These are phyloP conservation scores for Dicycla oo DNA, from an alignment of 2,888 invertebrate genomes.

Conservation along the genomic window DNA sequence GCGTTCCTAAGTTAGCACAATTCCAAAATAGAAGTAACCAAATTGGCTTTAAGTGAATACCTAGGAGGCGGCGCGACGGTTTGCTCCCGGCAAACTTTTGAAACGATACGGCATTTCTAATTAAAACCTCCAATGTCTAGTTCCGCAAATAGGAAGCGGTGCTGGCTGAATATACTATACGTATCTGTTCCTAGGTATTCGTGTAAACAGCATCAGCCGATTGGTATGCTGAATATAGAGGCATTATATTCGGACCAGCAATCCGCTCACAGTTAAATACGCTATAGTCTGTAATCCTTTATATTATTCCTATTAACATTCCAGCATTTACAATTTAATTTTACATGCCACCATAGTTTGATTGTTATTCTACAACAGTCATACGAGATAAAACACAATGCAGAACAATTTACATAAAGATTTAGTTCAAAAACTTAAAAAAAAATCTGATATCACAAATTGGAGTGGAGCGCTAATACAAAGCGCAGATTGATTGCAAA, in stretches of 20 bases:
- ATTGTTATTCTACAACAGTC: slow-evolving; percentile 15
- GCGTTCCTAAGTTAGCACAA: slow-evolving; percentile 8
- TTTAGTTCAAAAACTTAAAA: slow-evolving; percentile 54
- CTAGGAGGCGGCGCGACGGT: slow-evolving; percentile 40
- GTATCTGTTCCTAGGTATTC: slow-evolving; percentile 5
- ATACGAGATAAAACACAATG: slow-evolving; percentile 23
- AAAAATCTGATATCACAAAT: slow-evolving; percentile 55
- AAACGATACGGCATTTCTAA: slow-evolving; percentile 71
- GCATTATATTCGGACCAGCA: not conserved
- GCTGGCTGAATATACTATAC: slow-evolving; percentile 14
- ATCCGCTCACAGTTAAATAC: slow-evolving; percentile 12
- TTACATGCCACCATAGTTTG: not conserved
- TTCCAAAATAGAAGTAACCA: slow-evolving; percentile 62
- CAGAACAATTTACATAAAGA: slow-evolving; percentile 37
- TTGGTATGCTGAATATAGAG: slow-evolving; percentile 32
- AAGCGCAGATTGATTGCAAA: slow-evolving; percentile 55
- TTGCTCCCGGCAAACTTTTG: slow-evolving; percentile 63
- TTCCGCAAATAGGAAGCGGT: slow-evolving; percentile 49
- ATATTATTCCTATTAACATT: slow-evolving; percentile 6
- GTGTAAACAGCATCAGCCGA: slow-evolving; percentile 25
- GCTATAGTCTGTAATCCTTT: not conserved
- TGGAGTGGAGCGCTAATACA: slow-evolving; percentile 34
- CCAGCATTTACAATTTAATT: slow-evolving; percentile 5
- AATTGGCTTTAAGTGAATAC: slow-evolving; percentile 58
- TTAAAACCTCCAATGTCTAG: slow-evolving; percentile 66